Evolutionary conservation across 1,140 invertebrate species (phyloP), one percentile per base, ranked within the genome.

Genomic region (Drosophila nannoptera): DNA sequence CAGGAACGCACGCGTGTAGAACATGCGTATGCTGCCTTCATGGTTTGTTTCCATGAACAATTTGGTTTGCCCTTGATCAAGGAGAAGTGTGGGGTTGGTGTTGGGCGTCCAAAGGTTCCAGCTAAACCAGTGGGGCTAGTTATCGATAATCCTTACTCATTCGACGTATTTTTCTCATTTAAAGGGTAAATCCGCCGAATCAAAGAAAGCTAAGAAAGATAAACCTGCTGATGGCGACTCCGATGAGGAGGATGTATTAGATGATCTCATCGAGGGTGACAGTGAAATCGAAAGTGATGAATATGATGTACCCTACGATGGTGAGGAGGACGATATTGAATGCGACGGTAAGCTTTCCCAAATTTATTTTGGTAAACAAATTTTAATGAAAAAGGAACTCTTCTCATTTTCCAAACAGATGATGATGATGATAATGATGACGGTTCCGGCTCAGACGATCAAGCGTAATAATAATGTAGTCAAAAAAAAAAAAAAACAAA

Each of bases 401-500:
- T 46, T 49, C 12, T 48, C 35, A 11, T n/a, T 69, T 0, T 12
- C 31, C 55, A 40, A 49, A 16, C 45, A 89, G 87, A 89, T 73
- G 87, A 89, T 38, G 87, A 89, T 45, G 87, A 89, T 73, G 87
- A 89, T 60, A 89, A 89, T 73, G 87, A 89, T 66, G 87, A 89
- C 72, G 87, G 87, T 61, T 89, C 87, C 64, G 87, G 87, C 58
- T 88, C 87, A 64, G 87, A 89, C 66, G 87, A 89, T 78, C 84
- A 89, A 72, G 87, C 87, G 87, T 89, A 89, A 88, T 88, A 87
- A 88, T 87, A 81, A 86, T 88, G 87, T 89, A 89, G 87, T 89
- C 87, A 88, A 88, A 88, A 78, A 75, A 73, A 73, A 78, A 86
- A 72, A 67, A 73, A 84, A 69, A 87, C 68, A n/a, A n/a, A 22